Base-by-base conservation (phyloP, 2,113 vertebrate species). In the Smithornis capensis region DNA sequence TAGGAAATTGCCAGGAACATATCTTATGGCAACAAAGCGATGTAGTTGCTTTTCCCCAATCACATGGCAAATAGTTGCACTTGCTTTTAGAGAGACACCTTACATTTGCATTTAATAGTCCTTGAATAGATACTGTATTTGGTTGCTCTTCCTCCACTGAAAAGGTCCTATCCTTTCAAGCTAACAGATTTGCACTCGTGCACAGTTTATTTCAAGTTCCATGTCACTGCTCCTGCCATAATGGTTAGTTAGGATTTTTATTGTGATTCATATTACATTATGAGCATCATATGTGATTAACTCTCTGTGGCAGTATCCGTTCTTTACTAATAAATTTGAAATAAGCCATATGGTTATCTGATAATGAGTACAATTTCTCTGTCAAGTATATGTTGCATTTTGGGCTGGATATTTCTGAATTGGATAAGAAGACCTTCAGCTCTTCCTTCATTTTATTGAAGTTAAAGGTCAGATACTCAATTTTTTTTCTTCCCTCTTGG, bases 311-410 rank as follows among this genome's bases (percentile, higher is more conserved):
- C 47, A 74, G 10, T 79, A n/a, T 59, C n/a, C 21, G 5, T 77
- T 81, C 52, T 94, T 89, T 77, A 35, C 24, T 90, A 94, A 96
- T 22, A 91, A 12, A 56, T 77, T 77, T 95, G 45, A 92, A 95
- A 76, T 84, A 89, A 84, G 7, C 47, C 70, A 83, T 92, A 86
- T 91, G 77, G 42, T 78, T 84, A 28, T 60, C 29, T 53, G 31
- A 84, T 37, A 88, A 70, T 55, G 44, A 93, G 19, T 19, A 84
- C 13, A 77, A 67, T 83, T 95, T 76, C 70, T 71, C 82, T 65
- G 68, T 87, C 57, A 89, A 78, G 33, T 85, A 49, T 67, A 44
- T 22, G 31, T 44, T 87, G 25, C n/a, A 65, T 57, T 94, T 88
- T 75, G 37, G 24, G 25, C 44, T 44, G 23, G 14, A 52, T 80